Evolutionary conservation across 2,888 invertebrate species (phyloP).

Genomic region (Lasioglossum zephyrum): DNA sequence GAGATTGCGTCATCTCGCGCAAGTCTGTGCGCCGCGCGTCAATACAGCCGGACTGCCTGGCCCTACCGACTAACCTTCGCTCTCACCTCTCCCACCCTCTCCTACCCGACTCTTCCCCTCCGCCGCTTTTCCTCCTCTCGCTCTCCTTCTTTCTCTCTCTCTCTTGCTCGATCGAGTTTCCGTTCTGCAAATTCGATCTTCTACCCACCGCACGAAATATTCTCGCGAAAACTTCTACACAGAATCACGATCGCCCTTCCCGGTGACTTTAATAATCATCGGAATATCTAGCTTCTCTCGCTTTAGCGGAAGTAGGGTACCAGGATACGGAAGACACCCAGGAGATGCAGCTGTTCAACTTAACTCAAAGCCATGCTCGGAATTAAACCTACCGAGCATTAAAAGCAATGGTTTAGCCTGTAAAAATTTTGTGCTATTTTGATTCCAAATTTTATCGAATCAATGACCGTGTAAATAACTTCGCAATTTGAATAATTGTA

Average conservation of each 20-base stretch:
- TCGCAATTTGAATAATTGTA: too few species aligned
- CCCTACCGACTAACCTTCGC: conserved; percentile 78
- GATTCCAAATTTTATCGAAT: too few species aligned
- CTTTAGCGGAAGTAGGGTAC: not conserved
- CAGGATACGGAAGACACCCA: not conserved
- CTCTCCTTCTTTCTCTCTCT: too few species aligned
- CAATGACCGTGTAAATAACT: too few species aligned
- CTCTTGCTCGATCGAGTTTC: not conserved
- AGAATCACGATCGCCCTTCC: not conserved
- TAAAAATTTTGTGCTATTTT: too few species aligned
- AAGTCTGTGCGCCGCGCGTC: conserved; percentile 80
- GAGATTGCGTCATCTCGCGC: conserved; percentile 82
- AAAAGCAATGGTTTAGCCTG: too few species aligned
- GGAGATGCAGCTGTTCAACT: not conserved
- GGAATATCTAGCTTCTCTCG: not conserved
- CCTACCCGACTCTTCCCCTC: not conserved
- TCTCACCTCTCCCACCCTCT: conserved; percentile 60
- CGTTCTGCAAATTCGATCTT: not conserved
- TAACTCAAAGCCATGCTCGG: too few species aligned
- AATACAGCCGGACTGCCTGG: conserved; percentile 79
- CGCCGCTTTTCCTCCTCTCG: not conserved
- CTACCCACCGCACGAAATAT: not conserved
- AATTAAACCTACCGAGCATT: too few species aligned
- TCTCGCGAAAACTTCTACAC: not conserved
- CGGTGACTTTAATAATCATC: not conserved